These are phyloP conservation scores for Cebidichthys violaceus DNA, from an alignment of 2,113 vertebrate species.

Conservation along the genomic window DNA sequence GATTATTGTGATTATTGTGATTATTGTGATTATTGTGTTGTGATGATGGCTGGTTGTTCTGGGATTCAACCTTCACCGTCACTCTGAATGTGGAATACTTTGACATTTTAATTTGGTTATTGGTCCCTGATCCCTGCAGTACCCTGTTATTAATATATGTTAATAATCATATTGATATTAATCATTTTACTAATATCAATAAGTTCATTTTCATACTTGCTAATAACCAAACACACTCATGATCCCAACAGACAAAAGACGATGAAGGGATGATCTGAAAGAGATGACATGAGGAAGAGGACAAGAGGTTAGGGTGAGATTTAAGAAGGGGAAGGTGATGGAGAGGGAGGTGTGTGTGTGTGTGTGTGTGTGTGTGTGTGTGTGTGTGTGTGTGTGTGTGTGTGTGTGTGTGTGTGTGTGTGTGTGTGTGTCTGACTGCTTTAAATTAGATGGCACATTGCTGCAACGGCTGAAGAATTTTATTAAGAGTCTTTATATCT, in stretches of 20 bases:
- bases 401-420: conserved; percentile 19
- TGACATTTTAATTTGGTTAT: too few species aligned
- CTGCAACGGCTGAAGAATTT: conserved; percentile 79
- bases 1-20: too few species aligned
- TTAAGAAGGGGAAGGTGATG: conserved; percentile 30
- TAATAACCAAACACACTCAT: background rate
- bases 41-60: too few species aligned
- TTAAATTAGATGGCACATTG: conserved; percentile 76
- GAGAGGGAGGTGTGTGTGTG: background rate
- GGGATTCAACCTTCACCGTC: too few species aligned
- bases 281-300: conserved; percentile 34
- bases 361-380: conserved; percentile 16
- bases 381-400: conserved; percentile 24
- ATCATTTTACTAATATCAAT: background rate
- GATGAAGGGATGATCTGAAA: conserved; percentile 35
- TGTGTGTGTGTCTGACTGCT: conserved; percentile 44
- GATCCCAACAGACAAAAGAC: conserved; percentile 36
- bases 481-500: conserved; percentile 85
- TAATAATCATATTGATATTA: background rate
- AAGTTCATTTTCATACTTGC: background rate
- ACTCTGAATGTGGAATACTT: too few species aligned
- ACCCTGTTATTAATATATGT: background rate
- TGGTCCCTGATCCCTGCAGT: too few species aligned
- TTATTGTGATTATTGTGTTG: too few species aligned
- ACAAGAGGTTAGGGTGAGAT: conserved; percentile 28